Conservation (phyloP, 2,888 invertebrate species). For the Entomobrya multifasciata region DNA sequence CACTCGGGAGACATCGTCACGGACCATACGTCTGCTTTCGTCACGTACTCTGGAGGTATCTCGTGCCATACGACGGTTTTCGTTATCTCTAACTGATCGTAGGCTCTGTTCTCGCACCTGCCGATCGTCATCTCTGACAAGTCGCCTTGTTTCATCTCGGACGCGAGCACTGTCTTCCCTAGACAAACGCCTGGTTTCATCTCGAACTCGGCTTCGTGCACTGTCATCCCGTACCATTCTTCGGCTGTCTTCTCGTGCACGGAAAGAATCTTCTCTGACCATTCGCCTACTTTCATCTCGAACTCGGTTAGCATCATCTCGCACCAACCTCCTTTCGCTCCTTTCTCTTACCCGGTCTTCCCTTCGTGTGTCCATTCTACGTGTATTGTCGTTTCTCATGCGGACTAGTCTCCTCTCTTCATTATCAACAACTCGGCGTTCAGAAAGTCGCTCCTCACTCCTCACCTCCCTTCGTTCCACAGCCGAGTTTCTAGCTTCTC, state of each 20-base stretch:
- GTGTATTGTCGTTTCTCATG: slow-evolving; percentile 27
- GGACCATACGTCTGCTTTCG: slow-evolving; percentile 48
- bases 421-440: background rate
- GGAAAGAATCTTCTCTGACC: background rate
- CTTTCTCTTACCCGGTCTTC: background rate
- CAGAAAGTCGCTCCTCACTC: slow-evolving; percentile 7
- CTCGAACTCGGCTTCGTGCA: slow-evolving; percentile 14
- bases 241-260: slow-evolving; percentile 21
- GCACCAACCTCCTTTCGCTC: no score
- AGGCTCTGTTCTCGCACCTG: background rate
- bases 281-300: slow-evolving; percentile 30
- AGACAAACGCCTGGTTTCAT: slow-evolving; percentile 6
- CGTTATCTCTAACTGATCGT: slow-evolving; percentile 49
- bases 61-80: slow-evolving; percentile 10
- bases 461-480: slow-evolving; percentile 28
- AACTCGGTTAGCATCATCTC: no score
- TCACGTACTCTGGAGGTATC: slow-evolving; percentile 28
- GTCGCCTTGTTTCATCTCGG: slow-evolving; percentile 18
- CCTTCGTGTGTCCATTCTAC: slow-evolving; percentile 5
- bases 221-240: slow-evolving; percentile 41
- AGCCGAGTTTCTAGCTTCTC: slow-evolving; percentile 37
- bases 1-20: slow-evolving; percentile 29
- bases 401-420: slow-evolving; percentile 11
- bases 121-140: slow-evolving; percentile 33
- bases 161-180: slow-evolving; percentile 27